Percentiles rank a stretch among this genome's conserved stretches.
phyloP scores from a whole-genome alignment of 2,113 vertebrate genomes.

The Hepsetus odoe region DNA sequence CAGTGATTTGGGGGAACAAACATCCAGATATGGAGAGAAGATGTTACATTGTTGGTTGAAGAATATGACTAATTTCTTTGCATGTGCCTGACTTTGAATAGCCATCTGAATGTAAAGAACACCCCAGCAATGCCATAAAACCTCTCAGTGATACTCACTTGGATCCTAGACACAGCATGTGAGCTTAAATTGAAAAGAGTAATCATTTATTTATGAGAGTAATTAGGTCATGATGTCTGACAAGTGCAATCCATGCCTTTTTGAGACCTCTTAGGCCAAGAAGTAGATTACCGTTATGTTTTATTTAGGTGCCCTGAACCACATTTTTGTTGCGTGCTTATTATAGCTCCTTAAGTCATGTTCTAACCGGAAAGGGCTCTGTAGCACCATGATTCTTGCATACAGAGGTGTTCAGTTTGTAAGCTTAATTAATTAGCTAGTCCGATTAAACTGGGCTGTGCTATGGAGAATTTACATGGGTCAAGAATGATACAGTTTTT shows the following conservation, averaged over 20 bases:
- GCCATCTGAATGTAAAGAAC: slow-evolving; percentile 58
- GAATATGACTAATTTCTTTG: neutral
- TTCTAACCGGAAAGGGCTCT: slow-evolving; percentile 19
- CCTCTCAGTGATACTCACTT: slow-evolving; percentile 81
- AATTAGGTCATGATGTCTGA: slow-evolving; percentile 85
- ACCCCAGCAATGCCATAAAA: slow-evolving; percentile 71
- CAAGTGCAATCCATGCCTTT: slow-evolving; percentile 81
- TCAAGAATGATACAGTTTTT: neutral
- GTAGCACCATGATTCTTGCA: neutral
- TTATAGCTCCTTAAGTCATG: slow-evolving; percentile 48
- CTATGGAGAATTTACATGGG: neutral
- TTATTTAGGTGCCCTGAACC: slow-evolving; percentile 51
- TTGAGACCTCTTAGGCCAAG: slow-evolving; percentile 78
- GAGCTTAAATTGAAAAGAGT: slow-evolving; percentile 84
- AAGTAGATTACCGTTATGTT: slow-evolving; percentile 73
- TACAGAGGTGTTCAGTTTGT: neutral
- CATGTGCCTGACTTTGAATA: neutral
- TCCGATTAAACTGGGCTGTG: neutral
- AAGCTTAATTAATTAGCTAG: slow-evolving; percentile 3
- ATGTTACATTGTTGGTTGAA: slow-evolving; percentile 27
- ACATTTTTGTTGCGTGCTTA: slow-evolving; percentile 48
- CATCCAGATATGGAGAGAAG: slow-evolving; percentile 37
- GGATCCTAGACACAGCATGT: slow-evolving; percentile 82
- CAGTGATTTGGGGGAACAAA: slow-evolving; percentile 62
- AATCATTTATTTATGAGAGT: slow-evolving; percentile 89